A percentile compares a stretch with the other conserved stretches of the same genome.
phyloP scores from a whole-genome alignment of 2,797 vertebrate genomes.

The Silurus aristotelis region DNA sequence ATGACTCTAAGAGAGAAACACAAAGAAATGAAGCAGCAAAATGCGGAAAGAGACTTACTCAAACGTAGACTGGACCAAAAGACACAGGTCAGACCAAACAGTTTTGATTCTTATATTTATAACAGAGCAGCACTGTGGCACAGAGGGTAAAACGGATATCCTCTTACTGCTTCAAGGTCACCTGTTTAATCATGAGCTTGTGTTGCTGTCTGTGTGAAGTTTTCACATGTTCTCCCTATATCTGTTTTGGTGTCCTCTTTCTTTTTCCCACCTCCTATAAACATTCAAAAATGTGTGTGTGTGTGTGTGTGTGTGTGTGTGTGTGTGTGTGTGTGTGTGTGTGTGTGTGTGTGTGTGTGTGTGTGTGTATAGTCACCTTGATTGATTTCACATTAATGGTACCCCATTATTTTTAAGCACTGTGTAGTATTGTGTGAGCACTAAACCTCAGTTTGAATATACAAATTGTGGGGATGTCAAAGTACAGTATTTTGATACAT shows the following conservation, averaged over 20 bases:
- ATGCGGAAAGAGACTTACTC: slow-evolving; percentile 46
- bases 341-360: not conserved
- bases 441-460: not conserved
- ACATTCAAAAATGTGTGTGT: not conserved
- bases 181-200: not conserved
- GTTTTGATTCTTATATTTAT: not conserved
- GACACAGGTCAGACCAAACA: slow-evolving; percentile 64
- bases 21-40: slow-evolving; percentile 57
- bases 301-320: not conserved
- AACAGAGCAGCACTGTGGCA: not conserved
- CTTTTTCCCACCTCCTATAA: not conserved
- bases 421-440: too few relatives aligned
- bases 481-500: not conserved
- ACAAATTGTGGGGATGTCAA: not conserved
- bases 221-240: not conserved
- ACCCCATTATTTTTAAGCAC: too few relatives aligned
- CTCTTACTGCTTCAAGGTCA: not conserved
- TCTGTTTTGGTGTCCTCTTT: not conserved
- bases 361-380: not conserved
- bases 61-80: slow-evolving; percentile 63
- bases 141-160: not conserved
- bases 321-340: not conserved
- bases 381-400: not conserved
- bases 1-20: slow-evolving; percentile 59
- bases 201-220: not conserved